Conservation (phyloP, 2,113 vertebrate species). For the Ranitomeya variabilis region DNA sequence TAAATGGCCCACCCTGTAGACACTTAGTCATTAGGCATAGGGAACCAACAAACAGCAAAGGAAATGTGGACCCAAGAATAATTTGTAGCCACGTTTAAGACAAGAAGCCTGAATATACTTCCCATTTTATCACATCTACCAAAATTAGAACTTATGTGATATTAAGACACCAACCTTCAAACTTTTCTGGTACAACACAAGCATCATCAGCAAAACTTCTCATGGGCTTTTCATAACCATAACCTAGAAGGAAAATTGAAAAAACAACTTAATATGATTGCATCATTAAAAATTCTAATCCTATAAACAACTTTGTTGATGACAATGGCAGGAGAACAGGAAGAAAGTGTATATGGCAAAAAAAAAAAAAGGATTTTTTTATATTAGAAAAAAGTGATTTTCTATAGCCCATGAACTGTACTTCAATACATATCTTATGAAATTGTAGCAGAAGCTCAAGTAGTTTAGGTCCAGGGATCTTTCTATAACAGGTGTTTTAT, state of each 20-base stretch:
- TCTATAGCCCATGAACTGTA: too few species aligned
- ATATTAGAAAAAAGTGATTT: too few species aligned
- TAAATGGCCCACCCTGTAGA: neutral
- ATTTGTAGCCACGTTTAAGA: neutral
- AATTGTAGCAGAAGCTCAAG: neutral
- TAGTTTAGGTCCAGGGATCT: neutral
- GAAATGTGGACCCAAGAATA: neutral
- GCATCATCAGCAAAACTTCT: conserved; percentile 79
- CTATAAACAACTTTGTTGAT: neutral
- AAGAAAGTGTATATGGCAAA: too few species aligned
- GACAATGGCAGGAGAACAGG: neutral
- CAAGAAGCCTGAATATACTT: neutral
- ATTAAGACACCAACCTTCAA: conserved; percentile 81
- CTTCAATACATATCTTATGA: too few species aligned
- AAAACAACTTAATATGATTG: neutral
- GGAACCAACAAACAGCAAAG: neutral
- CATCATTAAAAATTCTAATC: too few species aligned
- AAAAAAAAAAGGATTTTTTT: too few species aligned
- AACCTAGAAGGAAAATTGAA: conserved; percentile 73
- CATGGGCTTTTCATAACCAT: conserved; percentile 82
- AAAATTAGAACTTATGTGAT: too few species aligned
- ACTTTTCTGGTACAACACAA: conserved; percentile 93
- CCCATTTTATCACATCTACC: neutral
- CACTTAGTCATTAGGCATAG: neutral
- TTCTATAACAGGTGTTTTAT: neutral